Evolutionary conservation across 2,113 vertebrate genomes (phyloP), one percentile per base, ranked within the genome.

Genomic region (Gulo gulo): DNA sequence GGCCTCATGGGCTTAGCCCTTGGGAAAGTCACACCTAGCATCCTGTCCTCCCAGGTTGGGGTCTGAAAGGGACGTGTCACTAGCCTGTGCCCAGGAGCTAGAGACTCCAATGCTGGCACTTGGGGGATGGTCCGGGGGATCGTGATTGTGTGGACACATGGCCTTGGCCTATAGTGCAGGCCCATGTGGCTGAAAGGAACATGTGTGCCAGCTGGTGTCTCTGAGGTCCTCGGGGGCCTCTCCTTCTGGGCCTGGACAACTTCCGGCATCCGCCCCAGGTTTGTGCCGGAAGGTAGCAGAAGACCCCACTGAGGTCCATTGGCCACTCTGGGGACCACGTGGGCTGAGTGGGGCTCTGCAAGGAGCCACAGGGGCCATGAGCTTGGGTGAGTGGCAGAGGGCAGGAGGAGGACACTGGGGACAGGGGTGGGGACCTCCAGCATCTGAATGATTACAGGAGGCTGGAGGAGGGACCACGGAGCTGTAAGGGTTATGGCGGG

Each of bases 101-200:
- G 5, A 57, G 80, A 76, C 36, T 57, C 1, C 0, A 16, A 34
- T 18, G 34, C 63, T 91, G 55, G 84, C 11, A 31, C 57, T 3
- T 3, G 9, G 2, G 20, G 42, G 11, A 10, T 23, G 21, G 69
- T 52, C 3, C 0, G 0, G 16, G 57, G 61, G 9, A 7, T 8
- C 42, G 34, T 36, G 50, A 36, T 47, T 91, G 71, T 88, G 84
- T 78, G 89, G 92, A 88, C 76, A 79, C 0, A 18, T 21, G 91
- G 73, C 73, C n/a, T 93, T n/a, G 9, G 45, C 47, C 65, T 61
- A 45, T 61, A 81, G 86, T 9, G 34, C 88, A 81, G 78, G 26
- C 23, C n/a, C 7, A 7, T 2, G 10, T 36, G 85, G 45, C 81
- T 88, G 34, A 7, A 26, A 91, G 84, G 63, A 36, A 55, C 78